phyloP scores from a whole-genome alignment of 35 echinoderm and acorn worm species.

The Chiridota heheva region DNA sequence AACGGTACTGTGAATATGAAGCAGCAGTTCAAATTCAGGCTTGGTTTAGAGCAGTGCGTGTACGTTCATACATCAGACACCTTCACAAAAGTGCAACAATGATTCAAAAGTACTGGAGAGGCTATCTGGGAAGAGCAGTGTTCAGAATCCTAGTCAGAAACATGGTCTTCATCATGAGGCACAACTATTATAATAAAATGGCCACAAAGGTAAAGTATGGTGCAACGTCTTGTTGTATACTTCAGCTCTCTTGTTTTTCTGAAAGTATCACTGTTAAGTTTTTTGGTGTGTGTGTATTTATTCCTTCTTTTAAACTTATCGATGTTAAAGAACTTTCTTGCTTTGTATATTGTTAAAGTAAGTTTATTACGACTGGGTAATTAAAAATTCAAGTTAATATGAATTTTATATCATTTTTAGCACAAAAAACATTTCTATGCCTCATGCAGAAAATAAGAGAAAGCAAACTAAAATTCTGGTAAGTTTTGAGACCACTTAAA shows the following conservation, averaged over 20 bases:
- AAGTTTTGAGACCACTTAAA: too few species aligned
- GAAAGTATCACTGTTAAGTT: background rate
- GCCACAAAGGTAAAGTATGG: conserved; percentile 74
- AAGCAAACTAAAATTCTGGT: too few species aligned
- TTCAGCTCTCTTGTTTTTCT: background rate
- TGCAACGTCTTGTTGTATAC: background rate
- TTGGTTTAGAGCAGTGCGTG: conserved; percentile 86
- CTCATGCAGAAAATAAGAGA: too few species aligned
- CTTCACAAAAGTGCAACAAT: conserved; percentile 81
- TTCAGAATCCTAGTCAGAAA: conserved; percentile 72
- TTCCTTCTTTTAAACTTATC: background rate
- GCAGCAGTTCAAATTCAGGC: conserved; percentile 81
- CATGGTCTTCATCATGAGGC: conserved; percentile 81
- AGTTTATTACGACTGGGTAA: too few species aligned
- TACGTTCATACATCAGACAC: conserved; percentile 73
- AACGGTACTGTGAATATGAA: conserved; percentile 57
- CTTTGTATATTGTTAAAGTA: too few species aligned
- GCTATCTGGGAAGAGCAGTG: conserved; percentile 64
- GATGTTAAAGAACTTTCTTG: background rate
- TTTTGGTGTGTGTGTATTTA: background rate
- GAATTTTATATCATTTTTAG: too few species aligned
- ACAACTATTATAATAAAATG: conserved; percentile 89
- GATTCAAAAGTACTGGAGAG: conserved; percentile 90
- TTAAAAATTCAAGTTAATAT: too few species aligned
- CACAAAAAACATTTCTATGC: too few species aligned